phyloP scores from a whole-genome alignment of 2,113 vertebrate genomes.

The Microcebus ravelobensis region DNA sequence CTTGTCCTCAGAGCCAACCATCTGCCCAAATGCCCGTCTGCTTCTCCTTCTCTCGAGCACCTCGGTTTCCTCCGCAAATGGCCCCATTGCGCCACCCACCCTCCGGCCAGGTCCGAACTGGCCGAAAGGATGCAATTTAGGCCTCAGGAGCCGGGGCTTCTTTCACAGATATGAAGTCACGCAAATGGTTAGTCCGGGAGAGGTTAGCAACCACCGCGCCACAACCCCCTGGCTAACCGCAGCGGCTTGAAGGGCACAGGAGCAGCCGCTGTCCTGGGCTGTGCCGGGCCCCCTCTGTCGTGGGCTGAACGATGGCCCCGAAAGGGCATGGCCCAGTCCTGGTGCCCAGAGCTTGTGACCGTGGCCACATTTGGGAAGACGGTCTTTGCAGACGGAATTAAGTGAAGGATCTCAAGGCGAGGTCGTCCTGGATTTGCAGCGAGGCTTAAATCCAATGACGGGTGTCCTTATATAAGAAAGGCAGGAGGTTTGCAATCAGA shows the following conservation, averaged over 20 bases:
- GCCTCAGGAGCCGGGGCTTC: background rate
- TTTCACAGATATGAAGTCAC: background rate
- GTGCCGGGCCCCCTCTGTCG: accelerated
- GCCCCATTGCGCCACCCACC: background rate
- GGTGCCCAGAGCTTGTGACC: background rate
- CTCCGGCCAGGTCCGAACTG: background rate
- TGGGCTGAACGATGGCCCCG: background rate
- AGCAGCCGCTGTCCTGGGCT: background rate
- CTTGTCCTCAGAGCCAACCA: background rate
- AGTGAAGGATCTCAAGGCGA: background rate
- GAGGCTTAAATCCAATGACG: background rate
- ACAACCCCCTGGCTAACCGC: background rate
- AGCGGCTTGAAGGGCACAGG: background rate
- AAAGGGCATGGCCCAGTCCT: background rate
- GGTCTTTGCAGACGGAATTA: background rate
- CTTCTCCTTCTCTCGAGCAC: background rate
- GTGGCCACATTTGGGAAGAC: background rate
- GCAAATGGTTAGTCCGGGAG: background rate
- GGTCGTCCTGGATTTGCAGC: background rate
- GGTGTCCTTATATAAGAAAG: background rate
- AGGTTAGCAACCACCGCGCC: background rate
- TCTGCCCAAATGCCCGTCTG: background rate
- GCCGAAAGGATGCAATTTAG: background rate
- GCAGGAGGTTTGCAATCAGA: background rate
- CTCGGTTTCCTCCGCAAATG: background rate